Percentiles rank a stretch among this genome's conserved stretches.
These are phyloP conservation scores for Chromobotia macracanthus DNA, from an alignment of 2,797 vertebrate species.

Conservation along the genomic window DNA sequence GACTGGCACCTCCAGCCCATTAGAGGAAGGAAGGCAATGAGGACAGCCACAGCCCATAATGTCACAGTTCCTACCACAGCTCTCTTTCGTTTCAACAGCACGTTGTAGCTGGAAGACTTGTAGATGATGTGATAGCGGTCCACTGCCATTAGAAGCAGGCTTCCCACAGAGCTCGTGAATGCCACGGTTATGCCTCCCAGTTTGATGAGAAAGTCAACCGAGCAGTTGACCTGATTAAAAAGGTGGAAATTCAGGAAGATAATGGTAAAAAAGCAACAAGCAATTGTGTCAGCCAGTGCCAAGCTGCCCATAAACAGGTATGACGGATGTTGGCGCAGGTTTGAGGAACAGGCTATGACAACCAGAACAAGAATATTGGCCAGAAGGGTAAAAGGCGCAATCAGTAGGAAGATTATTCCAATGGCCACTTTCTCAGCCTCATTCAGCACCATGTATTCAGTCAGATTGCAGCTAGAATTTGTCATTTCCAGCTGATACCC, in stretches of 20 bases:
- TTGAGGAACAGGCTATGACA: conserved; percentile 77
- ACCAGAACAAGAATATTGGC: conserved; percentile 84
- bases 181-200: conserved; percentile 86
- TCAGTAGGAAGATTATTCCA: conserved; percentile 78
- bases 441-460: conserved; percentile 83
- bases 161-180: conserved; percentile 89
- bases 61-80: conserved; percentile 75
- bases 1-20: conserved; percentile 85
- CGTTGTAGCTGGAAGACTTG: conserved; percentile 80
- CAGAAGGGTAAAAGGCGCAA: conserved; percentile 82
- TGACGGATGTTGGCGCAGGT: conserved; percentile 81
- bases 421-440: conserved; percentile 74
- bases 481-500: background rate
- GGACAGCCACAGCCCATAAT: conserved; percentile 78
- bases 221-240: conserved; percentile 62
- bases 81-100: conserved; percentile 80
- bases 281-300: conserved; percentile 87
- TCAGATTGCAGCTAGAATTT: conserved; percentile 62
- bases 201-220: conserved; percentile 82
- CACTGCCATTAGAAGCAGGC: conserved; percentile 87
- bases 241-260: conserved; percentile 90
- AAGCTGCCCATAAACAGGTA: conserved; percentile 90
- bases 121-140: conserved; percentile 92
- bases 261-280: conserved; percentile 84
- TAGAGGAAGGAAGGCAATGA: conserved; percentile 84